Percentiles rank a stretch among this genome's conserved stretches.
Evolutionary conservation across 2,888 invertebrate genomes (phyloP).

Genomic region (Troglohyphantes excavatus): DNA sequence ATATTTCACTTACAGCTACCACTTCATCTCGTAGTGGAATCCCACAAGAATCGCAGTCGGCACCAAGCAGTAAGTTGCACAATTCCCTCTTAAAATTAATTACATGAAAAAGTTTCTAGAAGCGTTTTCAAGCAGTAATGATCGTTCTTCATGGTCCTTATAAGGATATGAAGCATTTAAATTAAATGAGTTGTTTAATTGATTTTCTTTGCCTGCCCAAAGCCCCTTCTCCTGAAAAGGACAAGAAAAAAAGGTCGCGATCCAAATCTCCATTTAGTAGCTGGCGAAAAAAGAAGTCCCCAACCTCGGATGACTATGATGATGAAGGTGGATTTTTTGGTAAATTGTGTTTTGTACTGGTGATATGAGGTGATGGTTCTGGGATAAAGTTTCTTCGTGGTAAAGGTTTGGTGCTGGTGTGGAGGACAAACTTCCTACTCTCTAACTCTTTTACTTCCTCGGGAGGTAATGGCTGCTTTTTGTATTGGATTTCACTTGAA

Average conservation of each 20-base stretch:
- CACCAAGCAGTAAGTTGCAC: conserved; percentile 80
- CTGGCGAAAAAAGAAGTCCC: conserved; percentile 88
- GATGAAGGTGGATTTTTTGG: conserved; percentile 75
- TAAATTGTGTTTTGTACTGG: conserved; percentile 47
- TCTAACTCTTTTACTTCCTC: background rate
- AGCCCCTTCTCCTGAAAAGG: conserved; percentile 81
- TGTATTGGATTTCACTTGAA: too few relatives aligned
- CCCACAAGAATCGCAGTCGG: conserved; percentile 80
- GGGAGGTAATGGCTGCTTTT: too few relatives aligned
- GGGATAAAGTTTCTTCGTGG: background rate
- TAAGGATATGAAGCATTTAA: too few relatives aligned
- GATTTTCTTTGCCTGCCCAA: conserved; percentile 48
- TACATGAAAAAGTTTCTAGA: too few relatives aligned
- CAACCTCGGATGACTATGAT: conserved; percentile 71
- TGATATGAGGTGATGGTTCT: conserved; percentile 57
- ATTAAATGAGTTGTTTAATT: too few relatives aligned
- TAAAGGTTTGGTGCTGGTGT: background rate
- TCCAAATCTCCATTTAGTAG: conserved; percentile 97
- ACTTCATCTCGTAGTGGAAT: conserved; percentile 58
- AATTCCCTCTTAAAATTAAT: background rate
- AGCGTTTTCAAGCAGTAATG: too few relatives aligned
- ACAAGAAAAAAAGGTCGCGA: conserved; percentile 86
- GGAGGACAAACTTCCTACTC: background rate
- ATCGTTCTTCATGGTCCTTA: too few relatives aligned
- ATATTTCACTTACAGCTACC: conserved; percentile 46